phyloP scores from a whole-genome alignment of 1,140 invertebrate genomes.

The Drosophila melanica region DNA sequence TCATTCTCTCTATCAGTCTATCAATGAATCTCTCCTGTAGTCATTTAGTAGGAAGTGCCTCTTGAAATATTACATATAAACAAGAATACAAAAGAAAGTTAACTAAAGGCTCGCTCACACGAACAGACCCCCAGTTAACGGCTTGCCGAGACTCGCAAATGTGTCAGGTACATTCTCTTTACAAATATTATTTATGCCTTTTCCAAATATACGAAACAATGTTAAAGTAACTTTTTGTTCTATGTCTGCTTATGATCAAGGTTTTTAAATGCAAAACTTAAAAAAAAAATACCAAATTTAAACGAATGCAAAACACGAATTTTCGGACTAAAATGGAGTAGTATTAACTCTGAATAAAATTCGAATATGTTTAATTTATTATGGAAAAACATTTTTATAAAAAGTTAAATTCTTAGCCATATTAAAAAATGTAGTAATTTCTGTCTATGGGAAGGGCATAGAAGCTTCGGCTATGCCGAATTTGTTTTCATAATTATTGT shows the following conservation, averaged over 20 bases:
- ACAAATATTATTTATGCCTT: conserved; percentile 18
- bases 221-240: neutral
- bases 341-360: too few relatives aligned
- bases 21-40: conserved; percentile 43
- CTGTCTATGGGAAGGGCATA: conserved; percentile 30
- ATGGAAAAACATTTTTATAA: neutral
- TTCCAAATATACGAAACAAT: conserved; percentile 12
- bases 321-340: too few relatives aligned
- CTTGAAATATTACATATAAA: neutral
- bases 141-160: conserved; percentile 17
- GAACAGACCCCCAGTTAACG: conserved; percentile 23
- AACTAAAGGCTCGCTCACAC: conserved; percentile 16
- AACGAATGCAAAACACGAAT: neutral
- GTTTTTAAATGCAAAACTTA: neutral
- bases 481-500: conserved; percentile 30
- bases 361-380: neutral
- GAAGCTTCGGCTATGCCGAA: conserved; percentile 35
- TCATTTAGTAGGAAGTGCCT: conserved; percentile 18
- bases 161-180: conserved; percentile 41
- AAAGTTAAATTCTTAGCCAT: neutral
- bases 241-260: neutral
- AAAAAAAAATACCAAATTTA: neutral
- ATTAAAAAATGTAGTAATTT: neutral
- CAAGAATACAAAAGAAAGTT: conserved; percentile 8
- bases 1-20: conserved; percentile 15